Evolutionary conservation across 1,140 invertebrate species (phyloP), one percentile per base, ranked within the genome.

Genomic region (Acromyrmex echinatior): DNA sequence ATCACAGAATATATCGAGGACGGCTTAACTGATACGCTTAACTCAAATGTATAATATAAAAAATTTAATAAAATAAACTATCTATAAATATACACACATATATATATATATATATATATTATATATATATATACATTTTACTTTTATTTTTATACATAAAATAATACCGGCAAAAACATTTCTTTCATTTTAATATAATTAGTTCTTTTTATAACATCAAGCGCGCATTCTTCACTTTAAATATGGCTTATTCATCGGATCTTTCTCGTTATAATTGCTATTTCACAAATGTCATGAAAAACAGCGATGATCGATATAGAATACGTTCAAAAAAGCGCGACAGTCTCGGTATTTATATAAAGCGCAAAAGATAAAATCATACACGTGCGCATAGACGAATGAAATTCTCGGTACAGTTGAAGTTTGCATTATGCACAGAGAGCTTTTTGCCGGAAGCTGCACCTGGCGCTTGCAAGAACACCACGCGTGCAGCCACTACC

Each of bases 361-460:
- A 63, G 35, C 49, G 74, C 14, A 16, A 88, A 65, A 82, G 35
- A 35, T 60, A 62, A 80, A 80, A 86, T 62, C 28, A 74, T 31
- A 31, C 45, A 63, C 39, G 10, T 78, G 56, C 21, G 66, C 53
- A 62, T 51, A 68, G 28, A 25, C 39, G 77, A 87, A 84, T 87
- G 53, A 88, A 77, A 90, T 84, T 70, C 89, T 73, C 21, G 58
- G 39, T 35, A 31, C 70, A 53, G 45, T 62, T 45, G 28, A 79
- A 88, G 66, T 76, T 56, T 31, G 87, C 73, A 90, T 91, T 85
- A 90, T 90, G 89, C 86, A 45, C 68, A 12, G 18, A 76, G 45
- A 18, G 21, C 31, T 87, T 90, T 90, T 89, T 87, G 31, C 25
- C 63, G 58, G 25, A 62, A 78, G 56, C 5, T 51, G 78, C 88